Conservation (phyloP, 2,888 invertebrate genomes). For the Scaptomyza reducta region DNA sequence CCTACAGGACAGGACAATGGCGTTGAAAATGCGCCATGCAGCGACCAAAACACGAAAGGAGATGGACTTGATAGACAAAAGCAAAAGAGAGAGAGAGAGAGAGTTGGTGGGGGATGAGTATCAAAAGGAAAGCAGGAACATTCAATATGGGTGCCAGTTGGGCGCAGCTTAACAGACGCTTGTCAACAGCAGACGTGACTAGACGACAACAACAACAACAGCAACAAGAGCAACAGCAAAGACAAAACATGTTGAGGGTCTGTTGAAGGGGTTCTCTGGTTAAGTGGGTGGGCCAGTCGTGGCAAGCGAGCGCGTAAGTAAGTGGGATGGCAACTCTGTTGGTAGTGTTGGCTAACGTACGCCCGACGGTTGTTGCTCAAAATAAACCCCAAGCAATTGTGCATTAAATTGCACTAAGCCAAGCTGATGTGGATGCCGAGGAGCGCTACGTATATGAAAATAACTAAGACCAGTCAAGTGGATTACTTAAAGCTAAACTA, state of each 20-base stretch:
- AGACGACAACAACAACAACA: constrained; percentile 62
- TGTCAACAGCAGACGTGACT: constrained; percentile 78
- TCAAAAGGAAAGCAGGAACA: constrained; percentile 39
- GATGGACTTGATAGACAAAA: constrained; percentile 36
- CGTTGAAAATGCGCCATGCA: constrained; percentile 76
- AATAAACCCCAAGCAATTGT: constrained; percentile 67
- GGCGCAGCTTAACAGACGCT: constrained; percentile 68
- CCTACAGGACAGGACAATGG: constrained; percentile 71
- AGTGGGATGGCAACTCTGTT: constrained; percentile 9
- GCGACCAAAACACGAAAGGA: constrained; percentile 34
- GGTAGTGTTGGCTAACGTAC: constrained; percentile 13
- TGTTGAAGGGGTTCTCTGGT: constrained; percentile 22
- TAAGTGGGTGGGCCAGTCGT: constrained; percentile 17
- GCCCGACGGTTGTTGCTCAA: constrained; percentile 47
- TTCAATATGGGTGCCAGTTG: constrained; percentile 68
- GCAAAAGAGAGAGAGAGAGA: background rate
- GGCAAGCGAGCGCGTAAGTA: background rate
- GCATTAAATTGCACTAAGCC: constrained; percentile 70
- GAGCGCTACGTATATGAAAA: constrained; percentile 2
- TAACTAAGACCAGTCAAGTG: constrained; percentile 8
- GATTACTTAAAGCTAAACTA: constrained; percentile 8
- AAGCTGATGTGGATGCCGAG: constrained; percentile 48
- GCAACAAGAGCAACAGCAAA: constrained; percentile 39
- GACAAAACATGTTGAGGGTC: constrained; percentile 59
- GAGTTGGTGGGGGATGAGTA: background rate